phyloP scores from a whole-genome alignment of 2,797 vertebrate species.

The Holocentrus rufus region DNA sequence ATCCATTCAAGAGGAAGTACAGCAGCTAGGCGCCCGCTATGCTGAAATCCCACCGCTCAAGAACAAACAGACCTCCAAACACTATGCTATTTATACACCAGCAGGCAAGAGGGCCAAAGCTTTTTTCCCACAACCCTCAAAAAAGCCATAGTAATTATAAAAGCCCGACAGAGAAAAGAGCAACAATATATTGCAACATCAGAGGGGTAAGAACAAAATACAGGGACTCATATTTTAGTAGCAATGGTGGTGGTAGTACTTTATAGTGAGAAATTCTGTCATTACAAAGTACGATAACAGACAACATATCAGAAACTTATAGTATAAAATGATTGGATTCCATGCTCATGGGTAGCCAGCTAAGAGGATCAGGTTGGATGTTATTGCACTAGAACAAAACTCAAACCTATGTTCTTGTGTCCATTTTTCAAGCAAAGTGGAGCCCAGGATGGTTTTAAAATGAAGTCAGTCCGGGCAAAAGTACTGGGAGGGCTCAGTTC shows the following conservation, averaged over 20 bases:
- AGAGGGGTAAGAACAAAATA: slow-evolving; percentile 10
- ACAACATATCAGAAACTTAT: too few relatives aligned
- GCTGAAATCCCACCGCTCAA: slow-evolving; percentile 38
- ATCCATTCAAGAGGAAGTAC: slow-evolving; percentile 39
- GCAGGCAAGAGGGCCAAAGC: slow-evolving; percentile 26
- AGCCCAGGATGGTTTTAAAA: neutral
- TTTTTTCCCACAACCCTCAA: slow-evolving; percentile 27
- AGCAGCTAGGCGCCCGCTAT: slow-evolving; percentile 12
- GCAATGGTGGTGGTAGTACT: too few relatives aligned
- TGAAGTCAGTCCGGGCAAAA: neutral
- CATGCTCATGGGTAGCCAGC: too few relatives aligned
- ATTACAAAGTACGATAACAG: too few relatives aligned
- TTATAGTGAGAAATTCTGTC: too few relatives aligned
- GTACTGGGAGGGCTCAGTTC: slow-evolving; percentile 4
- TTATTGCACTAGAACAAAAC: too few relatives aligned
- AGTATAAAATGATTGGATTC: too few relatives aligned
- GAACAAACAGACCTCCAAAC: slow-evolving; percentile 51
- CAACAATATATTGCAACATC: slow-evolving; percentile 22
- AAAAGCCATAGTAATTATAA: slow-evolving; percentile 35
- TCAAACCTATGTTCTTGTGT: neutral
- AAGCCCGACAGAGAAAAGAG: slow-evolving; percentile 25
- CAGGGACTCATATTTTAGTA: neutral
- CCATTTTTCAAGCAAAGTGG: neutral
- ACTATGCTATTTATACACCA: slow-evolving; percentile 51
- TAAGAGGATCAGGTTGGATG: too few relatives aligned